Evolutionary conservation across 2,797 vertebrate species (phyloP).

Genomic region (Oryzias dopingdopingensis): DNA sequence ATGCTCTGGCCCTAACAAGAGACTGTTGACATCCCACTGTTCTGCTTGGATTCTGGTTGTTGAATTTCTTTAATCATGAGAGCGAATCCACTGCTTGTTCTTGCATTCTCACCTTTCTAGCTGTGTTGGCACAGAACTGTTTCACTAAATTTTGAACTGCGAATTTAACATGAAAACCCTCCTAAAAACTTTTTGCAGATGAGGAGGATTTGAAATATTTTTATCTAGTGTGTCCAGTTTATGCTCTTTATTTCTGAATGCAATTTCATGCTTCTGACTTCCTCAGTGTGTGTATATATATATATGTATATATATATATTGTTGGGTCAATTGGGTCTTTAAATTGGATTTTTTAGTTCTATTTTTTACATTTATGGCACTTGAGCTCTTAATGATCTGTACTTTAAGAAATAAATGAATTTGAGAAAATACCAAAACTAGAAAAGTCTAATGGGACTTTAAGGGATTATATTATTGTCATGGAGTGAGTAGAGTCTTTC

Average conservation of each 20-base stretch:
- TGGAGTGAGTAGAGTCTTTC: slow-evolving; percentile 57
- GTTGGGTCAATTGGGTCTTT: no score
- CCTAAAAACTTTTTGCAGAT: no score
- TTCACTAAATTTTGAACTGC: no score
- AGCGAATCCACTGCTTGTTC: neutral
- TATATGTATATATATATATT: no score
- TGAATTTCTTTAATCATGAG: slow-evolving; percentile 7
- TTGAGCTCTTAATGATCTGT: slow-evolving; percentile 16
- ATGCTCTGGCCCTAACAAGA: neutral
- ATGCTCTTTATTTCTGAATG: no score
- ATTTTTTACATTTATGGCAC: slow-evolving; percentile 3
- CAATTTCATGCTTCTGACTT: no score
- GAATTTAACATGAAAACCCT: no score
- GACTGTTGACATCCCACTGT: neutral
- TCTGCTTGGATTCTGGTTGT: slow-evolving; percentile 1
- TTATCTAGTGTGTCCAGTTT: no score
- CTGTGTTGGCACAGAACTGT: no score
- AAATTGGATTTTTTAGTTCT: no score
- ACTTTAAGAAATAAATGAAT: neutral
- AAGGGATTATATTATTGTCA: slow-evolving; percentile 54
- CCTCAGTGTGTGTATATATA: no score
- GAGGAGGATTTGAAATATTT: no score
- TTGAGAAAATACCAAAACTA: neutral
- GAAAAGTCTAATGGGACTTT: neutral
- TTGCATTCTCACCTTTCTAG: neutral